Conservation (phyloP, 2,888 invertebrate genomes). For the Rhorus exstirpatorius region DNA sequence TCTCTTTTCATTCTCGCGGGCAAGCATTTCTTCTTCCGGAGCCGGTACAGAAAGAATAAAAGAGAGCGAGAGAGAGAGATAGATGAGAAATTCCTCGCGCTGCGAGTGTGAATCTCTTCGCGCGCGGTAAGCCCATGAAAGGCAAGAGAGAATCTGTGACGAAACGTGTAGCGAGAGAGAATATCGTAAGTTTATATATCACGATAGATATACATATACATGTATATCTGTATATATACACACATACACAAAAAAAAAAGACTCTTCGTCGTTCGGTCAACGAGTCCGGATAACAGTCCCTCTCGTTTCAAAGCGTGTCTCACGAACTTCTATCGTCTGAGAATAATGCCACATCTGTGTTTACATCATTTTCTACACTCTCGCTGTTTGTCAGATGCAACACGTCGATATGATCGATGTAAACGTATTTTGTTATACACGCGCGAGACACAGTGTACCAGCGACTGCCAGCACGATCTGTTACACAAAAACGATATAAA, state of each 20-base stretch:
- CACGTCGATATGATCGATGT: conserved; percentile 29
- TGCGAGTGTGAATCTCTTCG: conserved; percentile 63
- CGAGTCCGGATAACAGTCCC: conserved; percentile 61
- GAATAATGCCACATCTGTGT: conserved; percentile 53
- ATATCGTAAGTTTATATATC: conserved; percentile 25
- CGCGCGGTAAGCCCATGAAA: conserved; percentile 34
- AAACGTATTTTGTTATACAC: neutral
- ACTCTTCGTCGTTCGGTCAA: conserved; percentile 63
- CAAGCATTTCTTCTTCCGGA: conserved; percentile 50
- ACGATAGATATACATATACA: neutral
- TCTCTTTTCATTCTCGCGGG: conserved; percentile 42
- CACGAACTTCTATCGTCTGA: conserved; percentile 47
- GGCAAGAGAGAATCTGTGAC: conserved; percentile 64
- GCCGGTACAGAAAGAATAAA: conserved; percentile 8
- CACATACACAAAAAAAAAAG: neutral
- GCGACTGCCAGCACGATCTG: neutral
- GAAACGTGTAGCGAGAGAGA: conserved; percentile 59
- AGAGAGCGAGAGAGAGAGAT: conserved; percentile 40
- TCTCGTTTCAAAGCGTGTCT: conserved; percentile 42
- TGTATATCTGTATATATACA: conserved; percentile 11
- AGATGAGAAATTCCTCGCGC: conserved; percentile 22
- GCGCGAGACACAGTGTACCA: neutral
- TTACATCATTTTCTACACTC: conserved; percentile 7
- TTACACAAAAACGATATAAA: neutral
- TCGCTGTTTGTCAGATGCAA: conserved; percentile 27